Evolutionary conservation across 2,888 invertebrate species (phyloP).

Genomic region (Chromoteleia sp.): DNA sequence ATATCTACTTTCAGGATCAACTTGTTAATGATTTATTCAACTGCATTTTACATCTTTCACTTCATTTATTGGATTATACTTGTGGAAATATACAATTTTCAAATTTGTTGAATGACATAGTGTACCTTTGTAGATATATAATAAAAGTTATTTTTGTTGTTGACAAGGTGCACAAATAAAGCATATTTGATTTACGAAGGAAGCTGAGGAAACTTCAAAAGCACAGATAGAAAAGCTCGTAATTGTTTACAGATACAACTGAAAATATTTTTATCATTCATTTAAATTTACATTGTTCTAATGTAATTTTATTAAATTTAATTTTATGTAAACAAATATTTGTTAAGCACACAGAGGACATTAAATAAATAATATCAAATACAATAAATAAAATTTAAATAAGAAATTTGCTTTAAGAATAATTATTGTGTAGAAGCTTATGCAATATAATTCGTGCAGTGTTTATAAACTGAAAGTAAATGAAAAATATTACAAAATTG

Average conservation of each 20-base stretch:
- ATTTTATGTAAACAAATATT: too few species aligned
- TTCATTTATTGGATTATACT: background rate
- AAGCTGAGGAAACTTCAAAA: conserved; percentile 9
- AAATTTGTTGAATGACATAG: background rate
- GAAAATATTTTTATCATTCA: conserved; percentile 2
- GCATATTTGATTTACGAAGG: background rate
- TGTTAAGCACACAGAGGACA: too few species aligned
- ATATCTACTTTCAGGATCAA: background rate
- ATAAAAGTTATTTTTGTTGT: background rate
- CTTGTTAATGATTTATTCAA: background rate
- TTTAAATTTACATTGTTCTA: background rate
- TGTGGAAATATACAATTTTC: background rate
- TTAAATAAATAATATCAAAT: too few species aligned
- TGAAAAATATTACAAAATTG: too few species aligned
- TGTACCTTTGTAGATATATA: conserved; percentile 1
- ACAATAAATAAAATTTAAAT: background rate
- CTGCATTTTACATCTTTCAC: too few species aligned
- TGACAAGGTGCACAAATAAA: background rate
- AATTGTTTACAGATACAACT: conserved; percentile 5
- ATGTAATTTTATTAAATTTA: too few species aligned
- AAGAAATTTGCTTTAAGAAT: background rate
- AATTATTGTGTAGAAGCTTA: background rate
- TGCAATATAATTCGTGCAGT: background rate
- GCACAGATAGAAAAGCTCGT: conserved; percentile 4
- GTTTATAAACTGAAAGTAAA: background rate